Conservation (phyloP, 1,140 invertebrate species). For the Triops cancriformis region DNA sequence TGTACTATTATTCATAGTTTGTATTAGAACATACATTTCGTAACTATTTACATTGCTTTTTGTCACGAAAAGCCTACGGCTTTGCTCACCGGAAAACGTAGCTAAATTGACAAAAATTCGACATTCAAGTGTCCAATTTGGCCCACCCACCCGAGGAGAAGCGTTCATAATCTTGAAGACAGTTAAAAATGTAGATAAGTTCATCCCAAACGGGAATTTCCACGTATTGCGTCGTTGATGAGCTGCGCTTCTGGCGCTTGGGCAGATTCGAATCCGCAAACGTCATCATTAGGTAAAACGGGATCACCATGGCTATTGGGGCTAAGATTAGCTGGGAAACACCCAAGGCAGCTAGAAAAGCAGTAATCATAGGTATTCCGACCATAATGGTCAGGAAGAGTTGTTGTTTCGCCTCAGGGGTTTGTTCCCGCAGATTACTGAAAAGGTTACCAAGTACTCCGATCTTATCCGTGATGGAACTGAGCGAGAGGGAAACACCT, state of each 20-base stretch:
- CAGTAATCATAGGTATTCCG: constrained; percentile 16
- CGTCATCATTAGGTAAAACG: constrained; percentile 12
- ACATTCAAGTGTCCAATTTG: neutral
- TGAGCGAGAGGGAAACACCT: neutral
- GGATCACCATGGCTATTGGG: constrained; percentile 18
- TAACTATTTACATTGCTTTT: neutral
- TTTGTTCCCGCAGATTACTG: neutral
- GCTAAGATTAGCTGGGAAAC: constrained; percentile 16
- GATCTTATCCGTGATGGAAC: neutral
- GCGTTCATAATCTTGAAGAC: neutral
- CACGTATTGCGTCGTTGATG: neutral
- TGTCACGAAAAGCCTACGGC: neutral
- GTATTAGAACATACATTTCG: neutral
- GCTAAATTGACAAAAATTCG: neutral
- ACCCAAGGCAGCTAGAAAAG: constrained; percentile 3
- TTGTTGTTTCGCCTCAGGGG: constrained; percentile 6
- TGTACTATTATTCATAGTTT: neutral
- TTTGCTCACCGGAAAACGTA: neutral
- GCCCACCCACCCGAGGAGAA: neutral
- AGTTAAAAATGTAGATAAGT: neutral
- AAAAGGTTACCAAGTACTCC: neutral
- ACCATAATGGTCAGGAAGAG: constrained; percentile 12
- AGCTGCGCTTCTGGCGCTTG: neutral
- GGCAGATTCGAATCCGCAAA: constrained; percentile 2
- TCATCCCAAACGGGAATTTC: neutral